Percentiles rank a stretch among this genome's conserved stretches.
phyloP scores from a whole-genome alignment of 2,113 vertebrate genomes.

The Mohoua ochrocephala region DNA sequence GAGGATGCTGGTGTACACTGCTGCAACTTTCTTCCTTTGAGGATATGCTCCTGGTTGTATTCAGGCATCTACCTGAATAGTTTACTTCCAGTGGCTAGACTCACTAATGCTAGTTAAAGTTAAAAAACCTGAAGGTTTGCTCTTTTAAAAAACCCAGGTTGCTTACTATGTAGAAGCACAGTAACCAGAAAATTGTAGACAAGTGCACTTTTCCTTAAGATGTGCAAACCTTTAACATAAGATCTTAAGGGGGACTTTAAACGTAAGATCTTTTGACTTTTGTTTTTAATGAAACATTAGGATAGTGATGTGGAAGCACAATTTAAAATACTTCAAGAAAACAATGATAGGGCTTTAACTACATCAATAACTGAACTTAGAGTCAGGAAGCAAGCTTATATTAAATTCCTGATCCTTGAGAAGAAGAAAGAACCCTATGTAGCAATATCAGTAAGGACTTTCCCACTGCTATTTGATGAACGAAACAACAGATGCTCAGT shows the following conservation, averaged over 20 bases:
- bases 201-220: not conserved
- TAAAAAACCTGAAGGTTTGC: not conserved
- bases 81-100: not conserved
- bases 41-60: not conserved
- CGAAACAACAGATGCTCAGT: not conserved
- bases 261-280: not conserved
- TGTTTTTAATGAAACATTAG: not conserved
- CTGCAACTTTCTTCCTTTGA: not conserved
- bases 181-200: not conserved
- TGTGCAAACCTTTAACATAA: not conserved
- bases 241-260: not conserved
- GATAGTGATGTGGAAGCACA: not conserved
- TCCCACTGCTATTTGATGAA: slow-evolving; percentile 17
- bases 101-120: not conserved
- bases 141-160: not conserved
- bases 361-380: not conserved
- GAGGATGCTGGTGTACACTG: not conserved
- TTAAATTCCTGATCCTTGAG: not conserved
- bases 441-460: not conserved
- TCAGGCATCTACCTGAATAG: not conserved
- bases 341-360: not conserved
- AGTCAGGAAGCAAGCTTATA: not conserved
- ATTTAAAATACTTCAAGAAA: not conserved
- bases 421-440: not conserved
- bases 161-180: not conserved